Conservation (phyloP, 2,113 vertebrate genomes). For the Propithecus coquereli region DNA sequence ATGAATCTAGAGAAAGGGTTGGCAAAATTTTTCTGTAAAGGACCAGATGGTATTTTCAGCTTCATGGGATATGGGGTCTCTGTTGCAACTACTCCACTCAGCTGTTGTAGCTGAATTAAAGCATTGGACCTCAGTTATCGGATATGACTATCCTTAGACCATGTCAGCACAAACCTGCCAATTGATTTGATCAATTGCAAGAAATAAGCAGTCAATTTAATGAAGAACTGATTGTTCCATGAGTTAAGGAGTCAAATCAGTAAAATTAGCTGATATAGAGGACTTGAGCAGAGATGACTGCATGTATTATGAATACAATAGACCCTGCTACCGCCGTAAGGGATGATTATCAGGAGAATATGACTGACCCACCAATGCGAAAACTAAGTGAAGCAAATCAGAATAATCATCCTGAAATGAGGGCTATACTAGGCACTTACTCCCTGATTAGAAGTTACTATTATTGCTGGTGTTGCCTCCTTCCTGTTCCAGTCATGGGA, state of each 20-base stretch:
- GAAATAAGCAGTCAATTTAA: not conserved
- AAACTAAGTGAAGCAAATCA: not conserved
- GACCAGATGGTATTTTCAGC: not conserved
- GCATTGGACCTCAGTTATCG: not conserved
- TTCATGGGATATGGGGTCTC: not conserved
- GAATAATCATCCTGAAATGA: not conserved
- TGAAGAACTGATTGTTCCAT: not conserved
- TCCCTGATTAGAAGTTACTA: not conserved
- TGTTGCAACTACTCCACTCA: not conserved
- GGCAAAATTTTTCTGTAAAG: not conserved
- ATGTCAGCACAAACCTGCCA: not conserved
- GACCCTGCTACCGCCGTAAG: not conserved
- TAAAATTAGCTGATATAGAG: not conserved
- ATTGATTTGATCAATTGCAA: not conserved
- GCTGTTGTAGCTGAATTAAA: not conserved
- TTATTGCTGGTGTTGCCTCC: not conserved
- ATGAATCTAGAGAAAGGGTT: not conserved
- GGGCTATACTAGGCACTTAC: not conserved
- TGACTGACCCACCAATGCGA: not conserved
- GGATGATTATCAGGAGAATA: not conserved
- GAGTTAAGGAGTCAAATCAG: not conserved
- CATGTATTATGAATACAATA: not conserved
- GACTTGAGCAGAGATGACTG: not conserved
- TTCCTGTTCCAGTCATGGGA: not conserved
- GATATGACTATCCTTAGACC: not conserved